Evolutionary conservation across 2,888 invertebrate genomes (phyloP).

Genomic region (Germaria angustata): DNA sequence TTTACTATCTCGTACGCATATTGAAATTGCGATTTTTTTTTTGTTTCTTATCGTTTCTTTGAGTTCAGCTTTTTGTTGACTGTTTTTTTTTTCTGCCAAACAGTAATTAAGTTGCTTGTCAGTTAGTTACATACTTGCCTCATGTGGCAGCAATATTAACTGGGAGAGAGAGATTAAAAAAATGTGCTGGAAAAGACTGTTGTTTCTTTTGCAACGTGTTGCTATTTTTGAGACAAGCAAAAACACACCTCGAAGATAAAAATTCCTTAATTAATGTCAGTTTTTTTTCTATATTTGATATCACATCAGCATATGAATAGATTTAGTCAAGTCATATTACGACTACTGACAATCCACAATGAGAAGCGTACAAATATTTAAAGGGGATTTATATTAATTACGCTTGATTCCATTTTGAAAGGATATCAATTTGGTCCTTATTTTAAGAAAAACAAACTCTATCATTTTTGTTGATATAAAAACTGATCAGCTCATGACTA

Average conservation of each 20-base stretch:
- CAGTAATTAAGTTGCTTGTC: slow-evolving; percentile 58
- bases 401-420: background rate
- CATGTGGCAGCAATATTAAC: slow-evolving; percentile 26
- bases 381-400: background rate
- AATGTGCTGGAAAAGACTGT: background rate
- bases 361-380: background rate
- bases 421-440: background rate
- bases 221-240: slow-evolving; percentile 53
- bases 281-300: slow-evolving; percentile 41
- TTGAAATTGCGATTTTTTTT: slow-evolving; percentile 25
- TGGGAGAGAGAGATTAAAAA: background rate
- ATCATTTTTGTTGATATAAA: too few relatives aligned
- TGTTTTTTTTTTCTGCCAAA: slow-evolving; percentile 16
- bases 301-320: slow-evolving; percentile 56
- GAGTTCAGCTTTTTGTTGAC: slow-evolving; percentile 14
- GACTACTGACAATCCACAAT: background rate
- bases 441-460: background rate
- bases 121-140: slow-evolving; percentile 23
- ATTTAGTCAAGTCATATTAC: slow-evolving; percentile 47
- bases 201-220: slow-evolving; percentile 47
- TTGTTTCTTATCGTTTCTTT: background rate
- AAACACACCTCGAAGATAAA: slow-evolving; percentile 60
- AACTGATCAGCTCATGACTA: too few relatives aligned
- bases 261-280: slow-evolving; percentile 62
- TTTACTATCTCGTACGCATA: slow-evolving; percentile 51